Percentiles rank a stretch among this genome's conserved stretches.
Evolutionary conservation across 2,113 vertebrate species (phyloP).

Genomic region (Coptodon rendalli): DNA sequence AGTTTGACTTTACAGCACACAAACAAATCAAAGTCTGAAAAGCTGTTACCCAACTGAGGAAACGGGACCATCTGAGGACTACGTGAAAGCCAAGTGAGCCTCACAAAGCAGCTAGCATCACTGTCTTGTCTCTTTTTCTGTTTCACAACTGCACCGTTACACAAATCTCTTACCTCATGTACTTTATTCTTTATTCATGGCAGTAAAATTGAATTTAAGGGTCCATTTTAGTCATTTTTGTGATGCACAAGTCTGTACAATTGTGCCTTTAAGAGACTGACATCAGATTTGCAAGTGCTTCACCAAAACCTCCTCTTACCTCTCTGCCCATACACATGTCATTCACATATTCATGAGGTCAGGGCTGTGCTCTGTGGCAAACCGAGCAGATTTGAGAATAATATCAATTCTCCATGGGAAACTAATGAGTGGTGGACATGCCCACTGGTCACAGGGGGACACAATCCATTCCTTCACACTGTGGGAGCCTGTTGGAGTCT

Average conservation of each 20-base stretch:
- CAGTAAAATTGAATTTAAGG: not conserved
- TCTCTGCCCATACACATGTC: slow-evolving; percentile 12
- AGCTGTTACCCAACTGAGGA: not conserved
- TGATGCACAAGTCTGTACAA: not conserved
- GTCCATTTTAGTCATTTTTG: not conserved
- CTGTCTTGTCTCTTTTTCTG: not conserved
- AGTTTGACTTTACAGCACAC: not conserved
- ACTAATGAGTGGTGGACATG: slow-evolving; percentile 50
- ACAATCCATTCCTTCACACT: slow-evolving; percentile 50
- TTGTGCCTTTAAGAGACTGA: not conserved
- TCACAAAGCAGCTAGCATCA: not conserved
- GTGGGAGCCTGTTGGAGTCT: slow-evolving; percentile 24
- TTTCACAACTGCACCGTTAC: not conserved
- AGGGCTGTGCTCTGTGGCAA: slow-evolving; percentile 14
- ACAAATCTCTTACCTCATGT: not conserved
- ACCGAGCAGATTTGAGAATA: slow-evolving; percentile 41
- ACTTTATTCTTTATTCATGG: not conserved
- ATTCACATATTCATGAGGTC: slow-evolving; percentile 43
- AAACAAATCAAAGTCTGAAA: not conserved
- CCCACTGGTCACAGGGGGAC: slow-evolving; percentile 35
- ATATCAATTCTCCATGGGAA: slow-evolving; percentile 69
- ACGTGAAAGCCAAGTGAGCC: not conserved
- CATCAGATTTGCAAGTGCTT: slow-evolving; percentile 3
- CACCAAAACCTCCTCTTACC: slow-evolving; percentile 16
- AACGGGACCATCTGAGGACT: not conserved